These are phyloP conservation scores for Enteromius afrohamiltoni DNA, from an alignment of 2,797 vertebrate species.

Conservation along the genomic window DNA sequence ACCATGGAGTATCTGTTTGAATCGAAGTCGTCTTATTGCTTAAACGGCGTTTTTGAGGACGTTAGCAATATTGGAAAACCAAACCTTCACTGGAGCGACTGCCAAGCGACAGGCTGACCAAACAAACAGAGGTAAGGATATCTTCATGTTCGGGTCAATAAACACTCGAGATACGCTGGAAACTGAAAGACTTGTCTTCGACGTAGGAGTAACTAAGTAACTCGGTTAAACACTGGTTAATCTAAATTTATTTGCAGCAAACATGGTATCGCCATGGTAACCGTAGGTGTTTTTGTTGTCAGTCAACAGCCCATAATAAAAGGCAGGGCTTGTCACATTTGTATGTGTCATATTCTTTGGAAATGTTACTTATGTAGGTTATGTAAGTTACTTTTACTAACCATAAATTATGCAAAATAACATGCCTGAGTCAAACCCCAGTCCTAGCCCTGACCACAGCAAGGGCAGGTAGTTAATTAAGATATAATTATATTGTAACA, in stretches of 20 bases:
- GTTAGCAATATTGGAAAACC: background rate
- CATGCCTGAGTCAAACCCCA: no score
- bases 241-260: background rate
- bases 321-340: background rate
- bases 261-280: background rate
- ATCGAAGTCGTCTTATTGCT: slow-evolving; percentile 8
- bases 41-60: slow-evolving; percentile 10
- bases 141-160: no score
- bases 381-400: no score
- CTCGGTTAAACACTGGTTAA: background rate
- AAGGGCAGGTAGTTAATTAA: no score
- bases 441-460: no score
- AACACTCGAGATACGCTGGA: background rate
- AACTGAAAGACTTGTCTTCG: no score
- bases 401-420: no score
- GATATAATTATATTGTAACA: no score
- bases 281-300: background rate
- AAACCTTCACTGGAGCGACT: slow-evolving; percentile 56
- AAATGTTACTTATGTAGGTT: background rate
- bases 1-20: background rate
- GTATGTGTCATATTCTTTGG: background rate
- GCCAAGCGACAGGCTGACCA: slow-evolving; percentile 57
- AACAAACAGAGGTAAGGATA: slow-evolving; percentile 24
- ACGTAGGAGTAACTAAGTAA: background rate
- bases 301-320: background rate